Evolutionary conservation across 37 sponge, comb jelly and placozoan species (phyloP).

Genomic region (Axinella damicornis): DNA sequence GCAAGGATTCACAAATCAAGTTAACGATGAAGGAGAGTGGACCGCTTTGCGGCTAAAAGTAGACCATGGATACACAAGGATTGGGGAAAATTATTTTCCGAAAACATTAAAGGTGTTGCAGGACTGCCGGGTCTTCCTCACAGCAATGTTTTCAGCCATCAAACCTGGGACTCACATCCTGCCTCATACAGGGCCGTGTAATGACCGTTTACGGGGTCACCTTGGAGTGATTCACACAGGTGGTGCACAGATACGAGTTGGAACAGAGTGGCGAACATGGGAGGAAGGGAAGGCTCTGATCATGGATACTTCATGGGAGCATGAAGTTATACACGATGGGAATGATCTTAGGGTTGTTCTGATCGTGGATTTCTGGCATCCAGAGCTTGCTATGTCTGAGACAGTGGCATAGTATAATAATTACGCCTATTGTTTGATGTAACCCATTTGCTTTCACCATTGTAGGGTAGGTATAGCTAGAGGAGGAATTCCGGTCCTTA

Average conservation of each 20-base stretch:
- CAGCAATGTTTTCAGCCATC: slow-evolving; percentile 75
- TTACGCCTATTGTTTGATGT: neutral
- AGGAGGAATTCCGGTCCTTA: too few species aligned
- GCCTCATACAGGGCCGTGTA: slow-evolving; percentile 79
- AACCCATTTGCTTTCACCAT: too few species aligned
- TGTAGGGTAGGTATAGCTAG: too few species aligned
- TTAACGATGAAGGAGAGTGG: slow-evolving; percentile 72
- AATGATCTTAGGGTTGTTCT: slow-evolving; percentile 58
- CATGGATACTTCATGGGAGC: slow-evolving; percentile 80
- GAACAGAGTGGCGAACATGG: slow-evolving; percentile 67
- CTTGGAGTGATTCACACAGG: slow-evolving; percentile 66
- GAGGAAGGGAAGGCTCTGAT: slow-evolving; percentile 71
- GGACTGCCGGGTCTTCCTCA: slow-evolving; percentile 45
- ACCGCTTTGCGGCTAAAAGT: slow-evolving; percentile 66
- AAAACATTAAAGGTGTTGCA: slow-evolving; percentile 45
- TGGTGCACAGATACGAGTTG: slow-evolving; percentile 68
- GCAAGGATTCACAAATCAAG: slow-evolving; percentile 32
- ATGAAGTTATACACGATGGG: slow-evolving; percentile 70
- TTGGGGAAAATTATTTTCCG: slow-evolving; percentile 44
- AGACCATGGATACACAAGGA: slow-evolving; percentile 44
- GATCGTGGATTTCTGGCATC: slow-evolving; percentile 84
- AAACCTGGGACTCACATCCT: slow-evolving; percentile 75
- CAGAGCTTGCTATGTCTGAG: slow-evolving; percentile 17
- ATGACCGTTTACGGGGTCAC: slow-evolving; percentile 69
- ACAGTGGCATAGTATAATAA: too few species aligned